These are phyloP conservation scores for Hydropsyche betteni DNA, from an alignment of 2,888 invertebrate genomes.

Conservation along the genomic window DNA sequence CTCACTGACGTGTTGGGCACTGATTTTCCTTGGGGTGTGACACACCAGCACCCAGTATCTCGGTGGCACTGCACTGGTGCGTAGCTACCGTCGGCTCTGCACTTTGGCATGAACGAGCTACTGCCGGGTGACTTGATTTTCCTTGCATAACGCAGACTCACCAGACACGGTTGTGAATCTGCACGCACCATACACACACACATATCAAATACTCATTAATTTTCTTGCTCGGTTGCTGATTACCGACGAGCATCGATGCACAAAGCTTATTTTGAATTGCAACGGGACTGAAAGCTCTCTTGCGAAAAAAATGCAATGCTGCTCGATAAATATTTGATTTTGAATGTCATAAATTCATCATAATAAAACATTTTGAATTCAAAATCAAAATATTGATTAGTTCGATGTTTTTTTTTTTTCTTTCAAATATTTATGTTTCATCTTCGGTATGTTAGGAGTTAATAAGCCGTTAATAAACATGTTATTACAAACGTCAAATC, in stretches of 20 bases:
- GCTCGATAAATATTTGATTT: too few relatives aligned
- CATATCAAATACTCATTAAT: background rate
- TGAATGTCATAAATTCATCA: too few relatives aligned
- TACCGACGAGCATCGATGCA: background rate
- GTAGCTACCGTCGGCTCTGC: conserved; percentile 84
- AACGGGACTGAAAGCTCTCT: background rate
- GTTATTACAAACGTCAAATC: too few relatives aligned
- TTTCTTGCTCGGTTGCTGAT: background rate
- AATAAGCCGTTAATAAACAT: too few relatives aligned
- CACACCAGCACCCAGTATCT: conserved; percentile 90
- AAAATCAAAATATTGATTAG: too few relatives aligned
- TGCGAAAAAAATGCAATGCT: too few relatives aligned
- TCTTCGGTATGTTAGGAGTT: too few relatives aligned
- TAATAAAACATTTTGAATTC: too few relatives aligned
- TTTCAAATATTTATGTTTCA: too few relatives aligned
- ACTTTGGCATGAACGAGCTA: conserved; percentile 74
- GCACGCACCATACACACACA: conserved; percentile 9
- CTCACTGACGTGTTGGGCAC: conserved; percentile 81
- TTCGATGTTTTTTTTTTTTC: too few relatives aligned
- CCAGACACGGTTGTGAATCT: conserved; percentile 64
- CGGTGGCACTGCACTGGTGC: conserved; percentile 86
- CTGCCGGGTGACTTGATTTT: conserved; percentile 61
- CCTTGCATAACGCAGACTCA: conserved; percentile 59
- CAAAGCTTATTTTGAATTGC: background rate
- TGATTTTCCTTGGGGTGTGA: conserved; percentile 83